phyloP scores from a whole-genome alignment of 2,113 vertebrate species.

The Apteryx mantelli region DNA sequence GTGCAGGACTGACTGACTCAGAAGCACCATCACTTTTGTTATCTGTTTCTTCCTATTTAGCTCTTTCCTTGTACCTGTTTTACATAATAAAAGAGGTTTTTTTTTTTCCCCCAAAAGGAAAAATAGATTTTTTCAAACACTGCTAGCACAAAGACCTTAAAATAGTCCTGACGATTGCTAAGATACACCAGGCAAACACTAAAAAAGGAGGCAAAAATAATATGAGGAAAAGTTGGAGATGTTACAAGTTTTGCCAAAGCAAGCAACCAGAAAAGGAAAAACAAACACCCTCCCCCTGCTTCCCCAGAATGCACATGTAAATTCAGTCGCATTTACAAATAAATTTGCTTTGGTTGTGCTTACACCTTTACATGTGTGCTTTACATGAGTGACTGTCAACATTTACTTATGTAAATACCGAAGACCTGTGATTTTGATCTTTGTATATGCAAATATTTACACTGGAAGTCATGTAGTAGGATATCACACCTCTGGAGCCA shows the following conservation, averaged over 20 bases:
- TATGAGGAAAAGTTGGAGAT: slow-evolving; percentile 16
- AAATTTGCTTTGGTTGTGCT: slow-evolving; percentile 51
- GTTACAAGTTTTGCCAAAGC: slow-evolving; percentile 39
- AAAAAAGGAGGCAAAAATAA: neutral
- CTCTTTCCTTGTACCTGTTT: neutral
- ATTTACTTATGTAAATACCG: slow-evolving; percentile 60
- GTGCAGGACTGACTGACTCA: neutral
- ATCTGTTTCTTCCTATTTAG: neutral
- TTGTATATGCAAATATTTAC: slow-evolving; percentile 66
- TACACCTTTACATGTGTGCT: slow-evolving; percentile 57
- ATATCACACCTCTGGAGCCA: slow-evolving; percentile 50
- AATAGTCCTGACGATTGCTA: neutral
- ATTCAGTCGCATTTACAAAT: slow-evolving; percentile 59
- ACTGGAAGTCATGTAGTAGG: slow-evolving; percentile 25
- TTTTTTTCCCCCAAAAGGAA: neutral
- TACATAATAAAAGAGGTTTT: neutral
- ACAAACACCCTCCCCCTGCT: slow-evolving; percentile 21
- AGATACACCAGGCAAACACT: neutral
- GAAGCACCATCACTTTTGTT: neutral
- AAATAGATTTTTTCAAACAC: neutral
- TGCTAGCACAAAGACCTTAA: neutral
- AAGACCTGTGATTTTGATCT: slow-evolving; percentile 57
- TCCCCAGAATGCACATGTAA: slow-evolving; percentile 27
- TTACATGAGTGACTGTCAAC: slow-evolving; percentile 55
- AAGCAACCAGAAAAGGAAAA: slow-evolving; percentile 48